phyloP scores from a whole-genome alignment of 2,113 vertebrate species.

The Amblyornis subalaris region DNA sequence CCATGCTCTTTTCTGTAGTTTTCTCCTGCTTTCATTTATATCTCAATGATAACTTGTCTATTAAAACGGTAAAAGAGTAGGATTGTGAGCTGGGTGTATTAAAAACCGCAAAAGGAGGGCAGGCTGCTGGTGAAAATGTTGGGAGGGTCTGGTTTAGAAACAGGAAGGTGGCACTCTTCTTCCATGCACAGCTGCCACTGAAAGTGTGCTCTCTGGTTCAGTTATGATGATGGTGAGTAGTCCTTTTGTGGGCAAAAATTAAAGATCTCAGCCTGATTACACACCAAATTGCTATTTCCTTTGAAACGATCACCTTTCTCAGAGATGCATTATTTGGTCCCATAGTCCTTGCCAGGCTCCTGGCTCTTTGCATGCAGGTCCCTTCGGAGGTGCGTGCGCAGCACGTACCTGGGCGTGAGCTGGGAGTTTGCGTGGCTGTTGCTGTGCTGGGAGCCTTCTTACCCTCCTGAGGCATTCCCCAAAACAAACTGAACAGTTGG shows the following conservation, averaged over 20 bases:
- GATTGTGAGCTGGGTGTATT: neutral
- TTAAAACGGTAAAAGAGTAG: neutral
- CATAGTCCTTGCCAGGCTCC: neutral
- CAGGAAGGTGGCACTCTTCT: slow-evolving; percentile 40
- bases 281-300: neutral
- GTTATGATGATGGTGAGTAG: neutral
- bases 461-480: neutral
- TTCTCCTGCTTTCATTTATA: neutral
- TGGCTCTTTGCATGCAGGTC: neutral
- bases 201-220: neutral
- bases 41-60: neutral
- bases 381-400: fast-evolving
- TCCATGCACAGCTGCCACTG: neutral
- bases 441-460: neutral
- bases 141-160: neutral
- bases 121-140: neutral
- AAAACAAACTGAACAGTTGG: neutral
- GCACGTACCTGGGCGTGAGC: fast-evolving
- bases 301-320: neutral
- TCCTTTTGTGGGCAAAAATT: neutral
- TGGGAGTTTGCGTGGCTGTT: fast-evolving
- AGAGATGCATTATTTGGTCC: neutral
- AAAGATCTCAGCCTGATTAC: neutral
- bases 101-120: neutral
- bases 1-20: neutral